Percentiles rank a stretch among this genome's conserved stretches.
phyloP scores from a whole-genome alignment of 2,888 invertebrate species.

The Fissipunctia ypsillon region DNA sequence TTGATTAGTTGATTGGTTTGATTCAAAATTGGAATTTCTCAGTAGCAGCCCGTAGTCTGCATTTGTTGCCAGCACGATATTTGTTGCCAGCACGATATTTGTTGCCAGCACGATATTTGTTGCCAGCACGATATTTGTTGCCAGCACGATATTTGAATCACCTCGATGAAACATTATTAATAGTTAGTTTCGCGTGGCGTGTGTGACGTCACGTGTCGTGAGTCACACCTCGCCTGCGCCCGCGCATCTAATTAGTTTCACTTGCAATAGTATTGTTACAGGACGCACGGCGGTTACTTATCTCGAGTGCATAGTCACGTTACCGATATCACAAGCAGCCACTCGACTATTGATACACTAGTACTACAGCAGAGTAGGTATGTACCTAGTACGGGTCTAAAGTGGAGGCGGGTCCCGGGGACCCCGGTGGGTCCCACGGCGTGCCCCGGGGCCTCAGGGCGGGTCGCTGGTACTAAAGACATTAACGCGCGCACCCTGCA shows the following conservation, averaged over 20 bases:
- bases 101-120: not conserved
- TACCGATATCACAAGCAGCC: constrained; percentile 14
- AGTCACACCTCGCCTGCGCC: constrained; percentile 35
- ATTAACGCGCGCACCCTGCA: constrained; percentile 47
- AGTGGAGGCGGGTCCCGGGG: not conserved
- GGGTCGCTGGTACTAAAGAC: constrained; percentile 44
- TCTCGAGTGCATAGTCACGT: constrained; percentile 11
- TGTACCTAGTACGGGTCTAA: too few relatives aligned
- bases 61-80: not conserved
- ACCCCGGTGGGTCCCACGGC: not conserved
- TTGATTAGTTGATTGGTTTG: too few relatives aligned
- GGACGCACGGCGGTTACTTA: constrained; percentile 7
- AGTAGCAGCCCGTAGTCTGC: too few relatives aligned
- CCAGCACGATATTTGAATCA: not conserved
- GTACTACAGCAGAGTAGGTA: not conserved
- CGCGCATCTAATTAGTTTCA: constrained; percentile 39
- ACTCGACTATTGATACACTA: not conserved
- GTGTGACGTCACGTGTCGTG: constrained; percentile 28
- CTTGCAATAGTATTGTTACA: constrained; percentile 11
- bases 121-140: too few relatives aligned
- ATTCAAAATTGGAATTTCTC: too few relatives aligned
- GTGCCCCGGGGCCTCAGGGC: not conserved
- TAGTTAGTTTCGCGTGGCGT: not conserved
- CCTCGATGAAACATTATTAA: not conserved
- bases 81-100: not conserved